These are phyloP conservation scores for Danaus plexippus DNA, from an alignment of 1,140 invertebrate genomes.

Conservation along the genomic window DNA sequence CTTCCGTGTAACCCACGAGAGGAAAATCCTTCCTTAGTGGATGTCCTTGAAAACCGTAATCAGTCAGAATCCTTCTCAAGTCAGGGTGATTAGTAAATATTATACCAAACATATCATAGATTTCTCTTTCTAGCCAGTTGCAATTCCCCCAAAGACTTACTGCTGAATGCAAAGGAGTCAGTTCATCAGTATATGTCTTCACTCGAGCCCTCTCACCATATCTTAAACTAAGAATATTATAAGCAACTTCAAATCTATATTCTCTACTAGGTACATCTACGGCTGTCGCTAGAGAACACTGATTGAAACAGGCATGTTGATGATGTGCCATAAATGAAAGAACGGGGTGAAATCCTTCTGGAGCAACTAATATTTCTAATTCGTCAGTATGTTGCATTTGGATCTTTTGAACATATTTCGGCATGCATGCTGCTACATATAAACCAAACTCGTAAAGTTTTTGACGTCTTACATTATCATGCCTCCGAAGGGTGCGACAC, in stretches of 20 bases:
- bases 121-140: conserved; percentile 63
- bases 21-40: conserved; percentile 67
- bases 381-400: conserved; percentile 86
- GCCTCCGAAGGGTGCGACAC: conserved; percentile 38
- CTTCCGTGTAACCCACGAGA: conserved; percentile 55
- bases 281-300: conserved; percentile 85
- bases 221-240: conserved; percentile 93
- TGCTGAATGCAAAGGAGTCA: conserved; percentile 59
- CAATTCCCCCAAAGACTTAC: conserved; percentile 49
- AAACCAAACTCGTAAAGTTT: conserved; percentile 57
- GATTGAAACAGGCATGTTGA: conserved; percentile 92
- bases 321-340: conserved; percentile 91
- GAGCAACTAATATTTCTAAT: conserved; percentile 91
- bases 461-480: conserved; percentile 46
- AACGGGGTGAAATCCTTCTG: conserved; percentile 92
- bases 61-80: conserved; percentile 63
- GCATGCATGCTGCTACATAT: conserved; percentile 81
- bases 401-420: conserved; percentile 93
- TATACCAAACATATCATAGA: conserved; percentile 67
- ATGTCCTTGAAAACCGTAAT: conserved; percentile 66
- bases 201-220: conserved; percentile 66
- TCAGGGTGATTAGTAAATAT: conserved; percentile 67
- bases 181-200: conserved; percentile 67
- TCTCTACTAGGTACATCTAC: conserved; percentile 89
- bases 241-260: conserved; percentile 82